These are phyloP conservation scores for Entomobrya multifasciata DNA, from an alignment of 2,888 invertebrate genomes.

Conservation along the genomic window DNA sequence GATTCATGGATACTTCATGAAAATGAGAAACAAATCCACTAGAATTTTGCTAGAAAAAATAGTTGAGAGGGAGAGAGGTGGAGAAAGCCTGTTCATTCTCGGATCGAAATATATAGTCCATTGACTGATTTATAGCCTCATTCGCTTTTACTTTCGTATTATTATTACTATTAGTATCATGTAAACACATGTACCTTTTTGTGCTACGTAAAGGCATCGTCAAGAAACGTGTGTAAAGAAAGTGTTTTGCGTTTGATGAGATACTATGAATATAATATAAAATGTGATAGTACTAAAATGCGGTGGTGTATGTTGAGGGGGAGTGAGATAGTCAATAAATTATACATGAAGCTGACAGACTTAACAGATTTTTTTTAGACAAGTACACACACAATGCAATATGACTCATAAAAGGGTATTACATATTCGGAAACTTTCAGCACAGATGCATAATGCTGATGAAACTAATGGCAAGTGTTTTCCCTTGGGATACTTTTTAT, in stretches of 20 bases:
- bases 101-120: background rate
- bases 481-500: conserved; percentile 30
- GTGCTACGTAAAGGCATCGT: too few species aligned
- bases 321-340: conserved; percentile 31
- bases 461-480: background rate
- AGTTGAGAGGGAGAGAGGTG: background rate
- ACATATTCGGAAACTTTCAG: too few species aligned
- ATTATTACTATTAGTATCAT: background rate
- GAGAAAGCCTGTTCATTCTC: background rate
- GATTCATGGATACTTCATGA: conserved; percentile 64
- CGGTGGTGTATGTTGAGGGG: too few species aligned
- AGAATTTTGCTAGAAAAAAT: background rate
- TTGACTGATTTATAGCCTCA: conserved; percentile 40
- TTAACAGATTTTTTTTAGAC: too few species aligned
- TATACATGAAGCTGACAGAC: conserved; percentile 30
- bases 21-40: background rate
- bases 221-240: too few species aligned
- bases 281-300: too few species aligned
- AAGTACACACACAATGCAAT: too few species aligned
- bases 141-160: conserved; percentile 6
- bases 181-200: background rate
- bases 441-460: too few species aligned
- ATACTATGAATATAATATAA: too few species aligned
- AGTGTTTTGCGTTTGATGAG: too few species aligned
- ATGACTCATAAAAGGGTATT: too few species aligned